phyloP scores from a whole-genome alignment of 2,113 vertebrate species.

The Xiphophorus couchianus region DNA sequence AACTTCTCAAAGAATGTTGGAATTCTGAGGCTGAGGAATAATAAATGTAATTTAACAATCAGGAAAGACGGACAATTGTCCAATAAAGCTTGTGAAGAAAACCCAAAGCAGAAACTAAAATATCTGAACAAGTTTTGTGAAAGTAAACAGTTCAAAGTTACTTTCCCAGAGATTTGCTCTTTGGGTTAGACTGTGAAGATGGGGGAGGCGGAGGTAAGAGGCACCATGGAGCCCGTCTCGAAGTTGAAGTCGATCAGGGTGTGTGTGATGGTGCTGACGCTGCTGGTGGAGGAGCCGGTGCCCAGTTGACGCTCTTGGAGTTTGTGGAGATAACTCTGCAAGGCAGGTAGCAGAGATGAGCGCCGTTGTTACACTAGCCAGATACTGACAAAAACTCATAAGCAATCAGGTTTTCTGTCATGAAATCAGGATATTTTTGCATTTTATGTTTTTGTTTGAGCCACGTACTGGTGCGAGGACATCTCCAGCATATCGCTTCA shows the following conservation, averaged over 20 bases:
- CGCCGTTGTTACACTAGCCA: neutral
- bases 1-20: neutral
- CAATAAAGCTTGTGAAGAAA: neutral
- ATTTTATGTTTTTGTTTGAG: neutral
- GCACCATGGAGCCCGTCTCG: slow-evolving; percentile 84
- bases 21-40: neutral
- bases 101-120: neutral
- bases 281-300: slow-evolving; percentile 80
- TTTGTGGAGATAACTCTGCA: slow-evolving; percentile 87
- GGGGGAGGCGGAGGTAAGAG: slow-evolving; percentile 79
- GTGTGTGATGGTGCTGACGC: slow-evolving; percentile 76
- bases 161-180: neutral
- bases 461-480: slow-evolving; percentile 84
- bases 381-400: neutral
- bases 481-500: slow-evolving; percentile 83
- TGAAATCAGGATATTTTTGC: neutral
- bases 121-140: neutral
- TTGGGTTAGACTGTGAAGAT: slow-evolving; percentile 59
- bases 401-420: neutral
- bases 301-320: slow-evolving; percentile 83
- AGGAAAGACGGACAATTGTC: slow-evolving; percentile 3
- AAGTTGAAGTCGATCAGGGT: slow-evolving; percentile 85
- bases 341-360: slow-evolving; percentile 9
- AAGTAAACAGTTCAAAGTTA: neutral
- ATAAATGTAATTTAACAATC: neutral